Evolutionary conservation across 2,888 invertebrate species (phyloP).

Genomic region (Anarsia innoxiella): DNA sequence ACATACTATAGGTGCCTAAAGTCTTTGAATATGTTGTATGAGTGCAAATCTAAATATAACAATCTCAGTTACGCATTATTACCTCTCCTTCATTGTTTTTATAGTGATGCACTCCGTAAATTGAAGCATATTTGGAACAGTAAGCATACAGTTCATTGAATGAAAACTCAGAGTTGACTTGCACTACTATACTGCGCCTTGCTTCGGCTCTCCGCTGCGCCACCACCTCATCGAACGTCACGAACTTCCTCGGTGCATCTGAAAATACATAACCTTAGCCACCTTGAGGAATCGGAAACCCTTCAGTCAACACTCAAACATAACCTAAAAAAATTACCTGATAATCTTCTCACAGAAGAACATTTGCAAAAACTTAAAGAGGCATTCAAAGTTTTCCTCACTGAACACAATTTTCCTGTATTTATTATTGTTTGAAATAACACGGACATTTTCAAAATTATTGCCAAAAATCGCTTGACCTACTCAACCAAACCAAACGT

Average conservation of each 20-base stretch:
- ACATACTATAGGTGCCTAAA: no score
- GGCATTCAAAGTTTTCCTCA: conserved; percentile 38
- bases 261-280: conserved; percentile 54
- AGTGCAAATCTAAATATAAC: no score
- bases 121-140: conserved; percentile 79
- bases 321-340: conserved; percentile 37
- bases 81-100: conserved; percentile 63
- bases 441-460: conserved; percentile 51
- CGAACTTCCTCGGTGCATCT: conserved; percentile 48
- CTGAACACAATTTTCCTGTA: conserved; percentile 40
- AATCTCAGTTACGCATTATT: no score
- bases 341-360: conserved; percentile 37
- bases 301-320: conserved; percentile 14
- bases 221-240: conserved; percentile 75
- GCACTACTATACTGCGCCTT: conserved; percentile 81
- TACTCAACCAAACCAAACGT: no score
- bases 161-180: conserved; percentile 83
- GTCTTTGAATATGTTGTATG: no score
- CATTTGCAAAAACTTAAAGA: conserved; percentile 39
- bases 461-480: conserved; percentile 13
- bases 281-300: conserved; percentile 27
- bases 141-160: conserved; percentile 80
- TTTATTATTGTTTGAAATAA: conserved; percentile 49
- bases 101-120: conserved; percentile 81
- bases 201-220: conserved; percentile 78